Evolutionary conservation across 1,140 invertebrate genomes (phyloP).

Genomic region (Nasonia giraulti): DNA sequence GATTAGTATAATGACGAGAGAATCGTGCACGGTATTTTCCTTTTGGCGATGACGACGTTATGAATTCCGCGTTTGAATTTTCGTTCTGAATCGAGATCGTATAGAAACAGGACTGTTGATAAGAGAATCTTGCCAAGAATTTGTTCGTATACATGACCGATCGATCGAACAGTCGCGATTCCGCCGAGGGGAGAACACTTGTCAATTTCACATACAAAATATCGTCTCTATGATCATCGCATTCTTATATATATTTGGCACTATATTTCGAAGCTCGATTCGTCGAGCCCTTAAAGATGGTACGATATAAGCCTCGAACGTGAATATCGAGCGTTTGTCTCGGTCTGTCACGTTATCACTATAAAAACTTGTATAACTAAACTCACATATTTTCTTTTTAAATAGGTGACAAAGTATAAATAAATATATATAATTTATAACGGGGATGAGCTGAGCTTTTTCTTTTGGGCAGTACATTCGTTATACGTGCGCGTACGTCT

Average conservation of each 20-base stretch:
- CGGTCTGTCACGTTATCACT: slow-evolving; percentile 14
- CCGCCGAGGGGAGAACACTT: not conserved
- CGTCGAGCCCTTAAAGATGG: not conserved
- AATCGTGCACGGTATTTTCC: not conserved
- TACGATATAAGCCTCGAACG: slow-evolving; percentile 15
- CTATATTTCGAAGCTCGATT: slow-evolving; percentile 21
- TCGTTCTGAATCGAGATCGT: not conserved
- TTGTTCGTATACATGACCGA: not conserved
- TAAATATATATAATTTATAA: slow-evolving; percentile 25
- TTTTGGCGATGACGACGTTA: not conserved
- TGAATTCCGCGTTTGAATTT: not conserved
- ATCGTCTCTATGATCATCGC: slow-evolving; percentile 21
- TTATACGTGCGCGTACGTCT: slow-evolving; percentile 18
- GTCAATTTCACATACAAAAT: slow-evolving; percentile 38
- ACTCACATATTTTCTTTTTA: slow-evolving; percentile 38
- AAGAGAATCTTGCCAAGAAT: not conserved
- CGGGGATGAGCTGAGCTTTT: not conserved
- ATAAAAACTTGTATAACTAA: slow-evolving; percentile 31
- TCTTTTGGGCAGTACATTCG: slow-evolving; percentile 21
- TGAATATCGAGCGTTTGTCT: slow-evolving; percentile 2
- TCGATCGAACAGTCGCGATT: not conserved
- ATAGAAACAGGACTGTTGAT: not conserved
- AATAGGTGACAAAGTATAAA: slow-evolving; percentile 13
- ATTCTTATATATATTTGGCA: slow-evolving; percentile 21
- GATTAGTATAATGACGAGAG: not conserved